phyloP scores from a whole-genome alignment of 2,888 invertebrate species.

The Scotopteryx bipunctaria region DNA sequence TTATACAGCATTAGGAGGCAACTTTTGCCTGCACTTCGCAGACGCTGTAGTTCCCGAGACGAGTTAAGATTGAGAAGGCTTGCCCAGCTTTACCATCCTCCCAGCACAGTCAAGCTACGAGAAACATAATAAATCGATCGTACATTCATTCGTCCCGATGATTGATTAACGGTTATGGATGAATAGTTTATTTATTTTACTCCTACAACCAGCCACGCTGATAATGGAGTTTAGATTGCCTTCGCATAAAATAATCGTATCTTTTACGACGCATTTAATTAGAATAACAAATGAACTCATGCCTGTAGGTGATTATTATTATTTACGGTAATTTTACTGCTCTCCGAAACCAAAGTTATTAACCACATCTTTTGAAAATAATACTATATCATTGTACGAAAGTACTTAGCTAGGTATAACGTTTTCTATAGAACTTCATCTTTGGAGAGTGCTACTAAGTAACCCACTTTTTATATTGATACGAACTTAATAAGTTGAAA shows the following conservation, averaged over 20 bases:
- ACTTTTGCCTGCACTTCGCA: too few species aligned
- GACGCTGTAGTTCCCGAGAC: too few species aligned
- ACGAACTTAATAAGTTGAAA: too few species aligned
- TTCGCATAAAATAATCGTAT: conserved; percentile 24
- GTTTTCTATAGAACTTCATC: too few species aligned
- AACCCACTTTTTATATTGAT: too few species aligned
- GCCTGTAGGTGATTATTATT: neutral
- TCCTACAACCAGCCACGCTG: conserved; percentile 25
- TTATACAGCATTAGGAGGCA: too few species aligned
- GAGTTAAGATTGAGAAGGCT: too few species aligned
- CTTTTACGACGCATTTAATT: conserved; percentile 27
- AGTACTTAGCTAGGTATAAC: too few species aligned
- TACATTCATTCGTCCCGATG: conserved; percentile 39
- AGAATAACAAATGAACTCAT: conserved; percentile 8
- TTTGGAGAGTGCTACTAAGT: too few species aligned
- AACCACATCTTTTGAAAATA: too few species aligned
- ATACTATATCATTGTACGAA: too few species aligned
- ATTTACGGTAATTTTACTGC: conserved; percentile 1
- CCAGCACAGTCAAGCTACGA: conserved; percentile 23
- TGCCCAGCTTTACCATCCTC: too few species aligned
- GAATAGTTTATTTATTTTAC: conserved; percentile 32
- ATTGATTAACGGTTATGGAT: conserved; percentile 42
- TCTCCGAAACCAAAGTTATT: neutral
- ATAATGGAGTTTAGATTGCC: conserved; percentile 33
- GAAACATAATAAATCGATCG: conserved; percentile 45